These are phyloP conservation scores for Oasisia sp. DNA, from an alignment of 2,888 invertebrate species.

Conservation along the genomic window DNA sequence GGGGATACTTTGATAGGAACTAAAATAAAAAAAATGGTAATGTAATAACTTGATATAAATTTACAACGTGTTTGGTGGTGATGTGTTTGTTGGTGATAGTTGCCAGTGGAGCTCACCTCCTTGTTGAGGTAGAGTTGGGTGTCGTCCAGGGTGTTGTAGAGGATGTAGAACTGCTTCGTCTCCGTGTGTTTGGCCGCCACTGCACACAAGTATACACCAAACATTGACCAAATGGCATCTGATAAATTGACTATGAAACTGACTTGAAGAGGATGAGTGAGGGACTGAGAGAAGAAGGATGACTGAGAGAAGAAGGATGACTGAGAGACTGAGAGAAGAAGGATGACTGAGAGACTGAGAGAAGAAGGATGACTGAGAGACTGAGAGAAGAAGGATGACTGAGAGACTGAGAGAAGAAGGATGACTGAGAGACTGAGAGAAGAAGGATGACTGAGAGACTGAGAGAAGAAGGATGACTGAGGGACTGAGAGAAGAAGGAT, in stretches of 20 bases:
- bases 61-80: not conserved
- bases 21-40: not conserved
- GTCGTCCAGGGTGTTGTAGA: slow-evolving; percentile 94
- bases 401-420: too few relatives aligned
- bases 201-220: slow-evolving; percentile 61
- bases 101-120: slow-evolving; percentile 72
- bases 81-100: not conserved
- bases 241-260: too few relatives aligned
- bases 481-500: too few relatives aligned
- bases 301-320: too few relatives aligned
- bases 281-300: not conserved
- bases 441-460: too few relatives aligned
- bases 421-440: too few relatives aligned
- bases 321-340: too few relatives aligned
- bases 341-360: too few relatives aligned
- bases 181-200: slow-evolving; percentile 95
- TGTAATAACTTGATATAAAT: not conserved
- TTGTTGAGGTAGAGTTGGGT: slow-evolving; percentile 92
- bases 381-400: too few relatives aligned
- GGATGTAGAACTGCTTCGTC: slow-evolving; percentile 95
- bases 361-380: too few relatives aligned
- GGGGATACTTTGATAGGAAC: not conserved
- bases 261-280: not conserved
- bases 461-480: too few relatives aligned
- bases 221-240: not conserved